Base-by-base conservation (phyloP, 2,113 vertebrate species). In the Syngnathoides biaculeatus region DNA sequence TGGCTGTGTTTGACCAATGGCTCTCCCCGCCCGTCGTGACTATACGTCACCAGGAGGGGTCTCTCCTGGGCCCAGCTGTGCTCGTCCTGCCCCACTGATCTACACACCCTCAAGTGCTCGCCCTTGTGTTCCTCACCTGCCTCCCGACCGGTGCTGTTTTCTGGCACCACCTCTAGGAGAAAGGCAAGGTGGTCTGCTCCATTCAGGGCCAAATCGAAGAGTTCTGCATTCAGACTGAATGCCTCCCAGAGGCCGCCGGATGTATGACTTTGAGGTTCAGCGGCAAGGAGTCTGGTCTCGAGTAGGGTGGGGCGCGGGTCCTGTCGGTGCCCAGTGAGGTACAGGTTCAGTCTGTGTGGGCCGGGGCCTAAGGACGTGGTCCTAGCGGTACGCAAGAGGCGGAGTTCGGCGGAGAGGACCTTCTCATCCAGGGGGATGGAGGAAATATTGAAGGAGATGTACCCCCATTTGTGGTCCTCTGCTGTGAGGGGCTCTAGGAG, bases 1-100 rank as follows among this genome's bases (percentile, higher is more conserved):
- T 82, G 88, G 67, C 79, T 68, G 27, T 88, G 87, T 67, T 87
- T 85, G 58, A 84, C 84, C 58, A 94, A 79, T 40, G 92, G 80
- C 75, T 92, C 85, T 15, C 91, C 90, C 13, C 78, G 90, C 7
- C 90, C 90, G 9, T 94, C 93, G 8, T 93, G 92, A 71, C 87
- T 92, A 39, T 94, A 94, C 24, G 92, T 92, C 70, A 93, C 92
- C 84, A 94, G 79, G 42, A 94, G 86, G 24, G 93, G 93, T 79
- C 93, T 91, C 82, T 93, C 89, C 57, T 77, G 87, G n/a, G 86
- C 88, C 93, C 93, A 94, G 78, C 85, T 92, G 67, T 84, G 79
- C 71, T 92, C 92, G 0, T 90, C 88, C 80, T 93, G 89, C 35
- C 84, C 86, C 9, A 81, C 65, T 14, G 92, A 92, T 78, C 93